Evolutionary conservation across 2,113 vertebrate genomes (phyloP), one percentile per base, ranked within the genome.

Genomic region (Atractosteus spatula): DNA sequence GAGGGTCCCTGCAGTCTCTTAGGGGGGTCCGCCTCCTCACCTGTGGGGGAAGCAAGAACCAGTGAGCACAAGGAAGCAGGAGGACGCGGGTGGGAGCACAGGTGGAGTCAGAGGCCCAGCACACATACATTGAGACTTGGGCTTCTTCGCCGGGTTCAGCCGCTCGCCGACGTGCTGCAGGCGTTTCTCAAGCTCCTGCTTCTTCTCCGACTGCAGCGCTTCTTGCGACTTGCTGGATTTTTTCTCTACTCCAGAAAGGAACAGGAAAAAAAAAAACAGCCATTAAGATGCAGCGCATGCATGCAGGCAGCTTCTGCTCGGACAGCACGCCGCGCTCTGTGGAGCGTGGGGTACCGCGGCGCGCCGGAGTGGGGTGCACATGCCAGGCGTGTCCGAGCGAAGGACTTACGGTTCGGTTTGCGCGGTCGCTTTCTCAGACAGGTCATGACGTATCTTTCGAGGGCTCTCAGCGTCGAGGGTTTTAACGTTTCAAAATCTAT

Each of bases 401-500:
- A 69, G 63, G 67, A 92, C 91, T 75, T 88, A 97, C 96, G 85
- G 10, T 0, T 59, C 6, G 70, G 41, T 16, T 86, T 91, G 66
- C 81, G 86, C 62, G 81, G 81, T 74, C 79, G 87, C 77, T 93
- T 96, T 74, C 70, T 92, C 62, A 95, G 87, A 84, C 91, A 95
- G 0, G 70, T 77, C 55, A 86, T 80, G 29, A 95, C 94, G 0
- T 95, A 97, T 77, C 82, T 92, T 85, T 96, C 86, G 72, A 99
- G 76, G 66, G 92, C 89, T 87, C 92, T 90, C 12, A 97, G 86
- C 0, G 96, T 96, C 61, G 95, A 94, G 59, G 90, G 77, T 84
- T 94, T 95, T 68, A 98, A 89, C n/a, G 82, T 87, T 82, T 95
- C 95, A 79, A 98, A 93, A 82, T 97, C 94, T 65, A 97, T 93